A percentile compares a stretch with the other conserved stretches of the same genome.
These are phyloP conservation scores for Drosophila parvula DNA, from an alignment of 1,140 invertebrate species.

Conservation along the genomic window DNA sequence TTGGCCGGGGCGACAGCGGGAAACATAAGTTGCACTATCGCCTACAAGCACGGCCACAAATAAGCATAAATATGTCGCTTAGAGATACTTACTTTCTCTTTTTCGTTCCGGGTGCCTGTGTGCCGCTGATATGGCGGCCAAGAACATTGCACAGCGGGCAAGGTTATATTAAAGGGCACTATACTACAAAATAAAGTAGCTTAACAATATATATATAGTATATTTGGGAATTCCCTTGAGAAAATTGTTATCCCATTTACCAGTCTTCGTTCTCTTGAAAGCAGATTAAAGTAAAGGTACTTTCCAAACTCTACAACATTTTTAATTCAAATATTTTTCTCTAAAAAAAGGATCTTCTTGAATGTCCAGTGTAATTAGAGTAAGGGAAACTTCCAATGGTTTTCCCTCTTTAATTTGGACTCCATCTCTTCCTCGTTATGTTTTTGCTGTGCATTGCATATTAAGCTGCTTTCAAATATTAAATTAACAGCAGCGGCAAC, in stretches of 20 bases:
- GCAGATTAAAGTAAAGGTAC: not conserved
- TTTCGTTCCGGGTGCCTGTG: conserved; percentile 8
- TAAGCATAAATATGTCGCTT: conserved; percentile 66
- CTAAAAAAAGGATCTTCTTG: not conserved
- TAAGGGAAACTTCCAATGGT: not conserved
- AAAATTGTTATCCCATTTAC: not conserved
- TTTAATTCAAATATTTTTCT: not conserved
- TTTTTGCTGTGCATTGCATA: conserved; percentile 66
- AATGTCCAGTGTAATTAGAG: conserved; percentile 4
- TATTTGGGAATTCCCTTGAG: not conserved
- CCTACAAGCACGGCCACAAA: conserved; percentile 64
- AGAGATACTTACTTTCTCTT: conserved; percentile 18
- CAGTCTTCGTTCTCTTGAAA: not conserved
- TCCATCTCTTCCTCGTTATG: conserved; percentile 29
- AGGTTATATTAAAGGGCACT: not conserved
- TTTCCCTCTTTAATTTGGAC: not conserved
- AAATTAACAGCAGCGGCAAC: conserved; percentile 69
- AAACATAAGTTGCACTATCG: conserved; percentile 80
- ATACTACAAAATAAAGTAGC: not conserved
- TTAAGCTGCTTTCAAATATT: conserved; percentile 83
- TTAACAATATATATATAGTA: no score
- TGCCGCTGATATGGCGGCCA: conserved; percentile 23
- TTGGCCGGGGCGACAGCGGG: conserved; percentile 61
- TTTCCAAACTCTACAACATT: not conserved
- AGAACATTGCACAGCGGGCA: conserved; percentile 16